phyloP scores from a whole-genome alignment of 2,888 invertebrate genomes.

The Metopia argyrocephala region DNA sequence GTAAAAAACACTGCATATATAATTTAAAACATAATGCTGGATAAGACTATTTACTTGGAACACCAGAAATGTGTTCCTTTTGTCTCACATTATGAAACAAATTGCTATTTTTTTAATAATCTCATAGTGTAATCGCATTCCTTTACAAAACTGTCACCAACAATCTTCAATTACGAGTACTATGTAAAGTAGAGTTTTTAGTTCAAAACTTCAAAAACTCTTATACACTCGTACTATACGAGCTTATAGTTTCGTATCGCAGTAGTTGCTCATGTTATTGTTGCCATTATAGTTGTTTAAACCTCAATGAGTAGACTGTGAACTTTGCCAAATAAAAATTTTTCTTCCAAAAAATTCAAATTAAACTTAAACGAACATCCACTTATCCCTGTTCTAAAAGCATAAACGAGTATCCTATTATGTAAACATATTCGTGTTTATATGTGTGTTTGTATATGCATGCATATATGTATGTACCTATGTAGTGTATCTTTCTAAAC shows the following conservation, averaged over 20 bases:
- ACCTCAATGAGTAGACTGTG: conserved; percentile 47
- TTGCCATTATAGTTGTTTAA: conserved; percentile 26
- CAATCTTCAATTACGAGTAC: conserved; percentile 25
- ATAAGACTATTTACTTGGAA: too few species aligned
- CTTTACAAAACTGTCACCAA: conserved; percentile 22
- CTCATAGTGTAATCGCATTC: background rate
- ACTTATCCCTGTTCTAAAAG: background rate
- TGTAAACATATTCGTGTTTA: background rate
- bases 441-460: background rate
- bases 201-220: conserved; percentile 18
- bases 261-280: background rate
- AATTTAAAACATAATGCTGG: too few species aligned
- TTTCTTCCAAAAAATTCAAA: conserved; percentile 55
- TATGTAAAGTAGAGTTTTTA: conserved; percentile 24
- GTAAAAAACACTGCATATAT: too few species aligned
- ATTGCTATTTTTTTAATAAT: too few species aligned
- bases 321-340: conserved; percentile 39
- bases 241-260: conserved; percentile 13
- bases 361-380: conserved; percentile 44
- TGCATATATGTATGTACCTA: too few species aligned
- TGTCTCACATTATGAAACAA: too few species aligned
- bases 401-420: background rate
- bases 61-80: too few species aligned
- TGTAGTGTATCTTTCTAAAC: background rate
- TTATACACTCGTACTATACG: conserved; percentile 14